phyloP scores from a whole-genome alignment of 2,113 vertebrate genomes.

The Gallinago undulata region DNA sequence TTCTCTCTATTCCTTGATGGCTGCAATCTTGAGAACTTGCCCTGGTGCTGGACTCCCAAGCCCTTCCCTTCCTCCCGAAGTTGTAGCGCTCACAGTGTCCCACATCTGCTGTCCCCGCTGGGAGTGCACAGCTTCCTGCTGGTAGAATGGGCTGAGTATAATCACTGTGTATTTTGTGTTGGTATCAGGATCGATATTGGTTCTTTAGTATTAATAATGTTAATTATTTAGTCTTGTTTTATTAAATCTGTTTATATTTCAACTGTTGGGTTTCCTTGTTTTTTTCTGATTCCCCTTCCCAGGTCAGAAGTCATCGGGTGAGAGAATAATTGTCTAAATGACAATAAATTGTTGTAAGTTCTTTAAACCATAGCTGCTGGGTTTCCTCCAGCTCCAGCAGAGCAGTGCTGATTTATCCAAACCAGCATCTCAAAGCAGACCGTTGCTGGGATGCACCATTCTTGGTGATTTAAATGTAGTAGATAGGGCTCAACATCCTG shows the following conservation, averaged over 20 bases:
- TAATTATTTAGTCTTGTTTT: neutral
- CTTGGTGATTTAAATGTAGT: neutral
- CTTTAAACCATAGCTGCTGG: neutral
- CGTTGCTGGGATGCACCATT: neutral
- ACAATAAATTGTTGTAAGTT: neutral
- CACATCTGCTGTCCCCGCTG: neutral
- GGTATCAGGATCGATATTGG: neutral
- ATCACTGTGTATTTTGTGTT: neutral
- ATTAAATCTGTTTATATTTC: neutral
- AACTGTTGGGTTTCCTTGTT: neutral
- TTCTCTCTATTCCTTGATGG: neutral
- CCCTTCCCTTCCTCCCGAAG: neutral
- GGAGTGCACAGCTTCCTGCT: neutral
- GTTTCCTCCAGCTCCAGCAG: neutral
- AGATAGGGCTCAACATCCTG: neutral
- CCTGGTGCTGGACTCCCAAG: neutral
- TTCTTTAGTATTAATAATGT: neutral
- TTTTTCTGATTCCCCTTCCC: neutral
- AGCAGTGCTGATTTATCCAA: neutral
- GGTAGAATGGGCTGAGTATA: neutral
- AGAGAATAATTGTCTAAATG: neutral
- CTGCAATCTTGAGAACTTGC: neutral
- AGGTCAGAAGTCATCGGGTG: neutral
- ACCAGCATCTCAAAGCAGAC: neutral
- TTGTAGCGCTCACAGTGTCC: neutral